Evolutionary conservation across 2,888 invertebrate genomes (phyloP).

Genomic region (Tanypteryx hageni): DNA sequence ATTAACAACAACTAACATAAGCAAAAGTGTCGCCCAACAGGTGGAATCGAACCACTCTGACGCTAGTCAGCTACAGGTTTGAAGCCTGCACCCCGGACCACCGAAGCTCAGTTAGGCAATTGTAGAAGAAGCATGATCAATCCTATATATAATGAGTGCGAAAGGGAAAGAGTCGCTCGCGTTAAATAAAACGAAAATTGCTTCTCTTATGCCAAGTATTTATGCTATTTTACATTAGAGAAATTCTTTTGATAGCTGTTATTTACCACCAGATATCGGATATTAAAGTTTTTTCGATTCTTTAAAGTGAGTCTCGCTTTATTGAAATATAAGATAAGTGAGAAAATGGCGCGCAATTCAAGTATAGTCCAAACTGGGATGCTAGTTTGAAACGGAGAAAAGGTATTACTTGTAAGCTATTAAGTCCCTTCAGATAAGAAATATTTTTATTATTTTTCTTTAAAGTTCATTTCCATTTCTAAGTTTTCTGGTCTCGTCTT

Average conservation of each 20-base stretch:
- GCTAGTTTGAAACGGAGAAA: too few species aligned
- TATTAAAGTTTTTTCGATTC: too few species aligned
- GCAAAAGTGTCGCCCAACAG: constrained; percentile 82
- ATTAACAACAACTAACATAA: too few species aligned
- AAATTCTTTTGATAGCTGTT: not conserved
- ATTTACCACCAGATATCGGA: too few species aligned
- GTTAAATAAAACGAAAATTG: not conserved
- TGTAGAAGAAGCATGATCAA: too few species aligned
- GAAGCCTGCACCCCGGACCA: constrained; percentile 91
- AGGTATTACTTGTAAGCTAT: too few species aligned
- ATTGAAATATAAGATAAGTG: not conserved
- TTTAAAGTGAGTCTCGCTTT: too few species aligned
- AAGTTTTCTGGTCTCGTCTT: too few species aligned
- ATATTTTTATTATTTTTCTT: too few species aligned
- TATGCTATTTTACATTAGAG: too few species aligned
- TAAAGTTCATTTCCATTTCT: too few species aligned
- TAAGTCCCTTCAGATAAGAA: too few species aligned
- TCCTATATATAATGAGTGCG: not conserved
- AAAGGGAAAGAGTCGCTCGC: not conserved
- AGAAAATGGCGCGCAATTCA: not conserved
- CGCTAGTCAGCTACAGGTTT: constrained; percentile 88
- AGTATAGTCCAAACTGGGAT: not conserved
- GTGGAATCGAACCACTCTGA: constrained; percentile 92
- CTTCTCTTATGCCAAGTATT: not conserved
- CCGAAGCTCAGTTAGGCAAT: constrained; percentile 85